Percentiles rank a stretch among this genome's conserved stretches.
Conservation (phyloP, 1,140 invertebrate genomes). For the Oppia nitens region DNA sequence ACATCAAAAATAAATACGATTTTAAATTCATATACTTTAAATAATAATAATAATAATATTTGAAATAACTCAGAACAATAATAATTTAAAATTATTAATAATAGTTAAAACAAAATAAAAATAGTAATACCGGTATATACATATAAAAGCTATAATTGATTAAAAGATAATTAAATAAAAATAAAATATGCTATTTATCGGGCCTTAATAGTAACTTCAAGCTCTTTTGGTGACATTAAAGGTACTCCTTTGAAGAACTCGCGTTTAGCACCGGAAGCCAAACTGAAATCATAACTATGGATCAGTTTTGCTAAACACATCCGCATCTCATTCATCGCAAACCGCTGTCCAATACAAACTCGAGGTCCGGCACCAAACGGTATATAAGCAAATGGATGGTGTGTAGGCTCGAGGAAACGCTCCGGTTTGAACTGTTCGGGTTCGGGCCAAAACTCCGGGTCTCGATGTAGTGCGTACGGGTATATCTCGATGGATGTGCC, state of each 20-base stretch:
- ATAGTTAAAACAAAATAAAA: too few species aligned
- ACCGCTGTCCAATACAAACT: conserved; percentile 23
- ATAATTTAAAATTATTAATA: too few species aligned
- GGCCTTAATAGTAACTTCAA: background rate
- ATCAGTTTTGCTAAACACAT: conserved; percentile 6
- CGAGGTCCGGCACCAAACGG: conserved; percentile 41
- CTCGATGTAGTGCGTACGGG: conserved; percentile 41
- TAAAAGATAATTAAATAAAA: too few species aligned
- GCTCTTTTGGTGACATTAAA: background rate
- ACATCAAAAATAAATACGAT: too few species aligned
- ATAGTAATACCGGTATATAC: too few species aligned
- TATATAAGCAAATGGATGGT: conserved; percentile 28
- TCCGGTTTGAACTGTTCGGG: conserved; percentile 44
- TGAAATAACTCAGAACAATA: too few species aligned
- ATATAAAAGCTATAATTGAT: too few species aligned
- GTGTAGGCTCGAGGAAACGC: conserved; percentile 22
- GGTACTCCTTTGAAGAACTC: background rate
- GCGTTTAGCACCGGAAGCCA: background rate
- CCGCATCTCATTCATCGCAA: conserved; percentile 30
- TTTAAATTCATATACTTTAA: too few species aligned
- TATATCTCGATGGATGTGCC: conserved; percentile 42
- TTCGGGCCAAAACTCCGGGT: conserved; percentile 38
- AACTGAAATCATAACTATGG: conserved; percentile 1
- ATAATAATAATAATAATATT: too few species aligned
- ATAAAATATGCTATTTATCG: too few species aligned